These are phyloP conservation scores for Euwallacea fornicatus DNA, from an alignment of 1,140 invertebrate genomes.

Conservation along the genomic window DNA sequence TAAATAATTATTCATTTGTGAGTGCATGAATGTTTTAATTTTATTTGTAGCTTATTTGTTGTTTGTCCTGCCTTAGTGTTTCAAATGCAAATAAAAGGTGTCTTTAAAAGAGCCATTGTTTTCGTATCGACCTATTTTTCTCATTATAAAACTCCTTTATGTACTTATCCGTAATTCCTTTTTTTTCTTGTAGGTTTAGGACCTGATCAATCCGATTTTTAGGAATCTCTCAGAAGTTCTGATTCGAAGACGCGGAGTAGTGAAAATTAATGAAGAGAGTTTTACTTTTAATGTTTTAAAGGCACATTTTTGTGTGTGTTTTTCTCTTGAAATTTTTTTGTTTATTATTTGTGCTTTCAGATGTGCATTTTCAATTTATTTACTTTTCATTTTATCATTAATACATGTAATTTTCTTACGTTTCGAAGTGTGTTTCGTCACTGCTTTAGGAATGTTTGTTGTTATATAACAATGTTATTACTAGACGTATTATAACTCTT, in stretches of 20 bases:
- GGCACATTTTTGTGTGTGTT: too few relatives aligned
- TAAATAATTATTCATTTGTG: slow-evolving; percentile 23
- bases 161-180: slow-evolving; percentile 21
- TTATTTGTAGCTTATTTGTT: slow-evolving; percentile 19
- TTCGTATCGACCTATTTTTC: slow-evolving; percentile 12
- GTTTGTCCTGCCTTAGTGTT: slow-evolving; percentile 17
- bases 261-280: slow-evolving; percentile 1
- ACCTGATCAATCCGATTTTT: slow-evolving; percentile 52
- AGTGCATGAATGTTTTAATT: slow-evolving; percentile 34
- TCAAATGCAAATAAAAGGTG: slow-evolving; percentile 46
- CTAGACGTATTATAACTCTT: too few relatives aligned
- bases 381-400: too few relatives aligned
- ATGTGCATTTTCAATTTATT: too few relatives aligned
- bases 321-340: too few relatives aligned
- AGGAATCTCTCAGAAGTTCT: slow-evolving; percentile 33
- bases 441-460: too few relatives aligned
- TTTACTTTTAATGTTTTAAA: too few relatives aligned
- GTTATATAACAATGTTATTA: too few relatives aligned
- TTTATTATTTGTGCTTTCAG: too few relatives aligned
- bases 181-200: slow-evolving; percentile 46
- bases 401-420: too few relatives aligned
- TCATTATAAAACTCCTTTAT: slow-evolving; percentile 14
- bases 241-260: slow-evolving; percentile 21
- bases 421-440: too few relatives aligned
- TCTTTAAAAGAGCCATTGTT: slow-evolving; percentile 28